Conservation (phyloP, 2,797 vertebrate genomes). For the Lerista edwardsae region DNA sequence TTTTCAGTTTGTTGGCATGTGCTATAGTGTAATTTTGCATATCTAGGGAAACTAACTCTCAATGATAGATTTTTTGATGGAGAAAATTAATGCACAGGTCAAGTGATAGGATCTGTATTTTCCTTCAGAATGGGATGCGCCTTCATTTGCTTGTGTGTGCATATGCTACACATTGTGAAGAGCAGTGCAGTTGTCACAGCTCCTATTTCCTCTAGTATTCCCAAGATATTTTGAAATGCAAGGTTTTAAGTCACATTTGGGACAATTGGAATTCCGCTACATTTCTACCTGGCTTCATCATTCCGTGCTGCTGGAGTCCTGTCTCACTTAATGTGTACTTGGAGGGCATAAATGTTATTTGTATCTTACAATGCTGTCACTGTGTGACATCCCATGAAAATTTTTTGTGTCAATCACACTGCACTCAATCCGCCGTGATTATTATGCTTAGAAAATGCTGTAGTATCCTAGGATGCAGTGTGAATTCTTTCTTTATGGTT, state of each 20-base stretch:
- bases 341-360: conserved; percentile 79
- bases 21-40: conserved; percentile 61
- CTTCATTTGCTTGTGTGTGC: conserved; percentile 70
- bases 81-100: conserved; percentile 38
- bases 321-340: conserved; percentile 72
- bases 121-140: conserved; percentile 55
- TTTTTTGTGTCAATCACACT: conserved; percentile 80
- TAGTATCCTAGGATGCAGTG: conserved; percentile 76
- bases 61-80: not conserved
- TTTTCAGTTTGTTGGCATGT: conserved; percentile 62
- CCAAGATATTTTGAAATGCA: conserved; percentile 52
- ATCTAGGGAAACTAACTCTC: conserved; percentile 26
- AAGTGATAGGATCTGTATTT: conserved; percentile 66
- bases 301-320: conserved; percentile 83
- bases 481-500: conserved; percentile 72
- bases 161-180: conserved; percentile 64
- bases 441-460: conserved; percentile 79
- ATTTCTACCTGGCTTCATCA: conserved; percentile 80
- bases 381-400: conserved; percentile 88
- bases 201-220: conserved; percentile 68
- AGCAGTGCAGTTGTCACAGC: conserved; percentile 70
- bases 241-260: conserved; percentile 63
- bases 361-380: conserved; percentile 88
- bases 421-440: conserved; percentile 80
- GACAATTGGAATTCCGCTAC: conserved; percentile 80